These are phyloP conservation scores for Semnornis frantzii DNA, from an alignment of 2,113 vertebrate genomes.

Conservation along the genomic window DNA sequence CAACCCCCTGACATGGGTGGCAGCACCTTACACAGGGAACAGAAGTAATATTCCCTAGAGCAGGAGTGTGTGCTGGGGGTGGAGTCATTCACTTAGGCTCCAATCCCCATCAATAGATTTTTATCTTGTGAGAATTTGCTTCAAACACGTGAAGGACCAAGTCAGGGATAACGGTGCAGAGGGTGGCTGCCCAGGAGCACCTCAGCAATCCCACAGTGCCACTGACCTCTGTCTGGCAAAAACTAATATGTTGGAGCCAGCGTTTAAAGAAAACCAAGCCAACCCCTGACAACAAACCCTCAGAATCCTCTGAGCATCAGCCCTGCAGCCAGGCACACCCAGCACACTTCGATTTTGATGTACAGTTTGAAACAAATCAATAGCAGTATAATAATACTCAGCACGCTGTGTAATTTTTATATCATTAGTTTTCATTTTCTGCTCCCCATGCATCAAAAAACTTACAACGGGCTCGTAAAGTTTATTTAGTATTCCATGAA, in stretches of 20 bases:
- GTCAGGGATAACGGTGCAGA: neutral
- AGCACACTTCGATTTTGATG: slow-evolving; percentile 86
- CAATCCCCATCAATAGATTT: neutral
- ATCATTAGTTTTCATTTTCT: slow-evolving; percentile 94
- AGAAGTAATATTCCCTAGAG: slow-evolving; percentile 58
- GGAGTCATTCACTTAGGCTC: slow-evolving; percentile 35
- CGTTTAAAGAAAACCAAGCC: neutral
- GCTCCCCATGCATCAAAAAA: slow-evolving; percentile 91
- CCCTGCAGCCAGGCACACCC: slow-evolving; percentile 71
- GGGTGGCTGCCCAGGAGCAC: neutral
- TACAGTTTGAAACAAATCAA: slow-evolving; percentile 99
- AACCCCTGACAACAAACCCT: neutral
- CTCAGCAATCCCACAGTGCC: neutral
- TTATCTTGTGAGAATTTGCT: neutral
- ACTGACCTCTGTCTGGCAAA: neutral
- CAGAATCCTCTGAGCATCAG: slow-evolving; percentile 64
- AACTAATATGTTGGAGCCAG: slow-evolving; percentile 1
- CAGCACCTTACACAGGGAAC: neutral
- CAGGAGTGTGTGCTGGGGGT: neutral
- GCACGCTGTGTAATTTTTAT: slow-evolving; percentile 98
- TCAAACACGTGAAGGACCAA: neutral
- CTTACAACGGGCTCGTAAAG: slow-evolving; percentile 91
- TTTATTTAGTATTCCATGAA: slow-evolving; percentile 99
- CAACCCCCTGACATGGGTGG: too few species aligned
- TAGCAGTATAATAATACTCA: slow-evolving; percentile 95